phyloP scores from a whole-genome alignment of 2,888 invertebrate genomes.

The Eumacrocentrus americanus region DNA sequence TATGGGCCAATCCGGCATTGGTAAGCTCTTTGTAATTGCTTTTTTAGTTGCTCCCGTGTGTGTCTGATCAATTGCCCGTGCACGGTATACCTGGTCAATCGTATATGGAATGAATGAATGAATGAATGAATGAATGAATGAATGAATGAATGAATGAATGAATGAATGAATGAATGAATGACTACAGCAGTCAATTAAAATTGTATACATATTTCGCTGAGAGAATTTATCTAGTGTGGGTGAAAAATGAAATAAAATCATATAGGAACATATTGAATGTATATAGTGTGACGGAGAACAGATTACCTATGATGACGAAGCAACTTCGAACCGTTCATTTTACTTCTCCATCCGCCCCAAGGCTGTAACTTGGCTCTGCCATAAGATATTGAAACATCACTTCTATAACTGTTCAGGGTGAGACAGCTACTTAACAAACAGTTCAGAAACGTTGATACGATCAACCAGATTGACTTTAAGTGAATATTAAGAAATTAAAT shows the following conservation, averaged over 20 bases:
- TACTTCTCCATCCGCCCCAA: neutral
- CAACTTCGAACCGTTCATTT: neutral
- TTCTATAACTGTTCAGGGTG: conserved; percentile 10
- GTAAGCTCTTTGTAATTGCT: neutral
- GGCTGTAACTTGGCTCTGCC: neutral
- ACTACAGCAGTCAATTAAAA: too few species aligned
- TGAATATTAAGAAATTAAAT: neutral
- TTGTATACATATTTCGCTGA: neutral
- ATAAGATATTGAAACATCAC: conserved; percentile 22
- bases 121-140: neutral
- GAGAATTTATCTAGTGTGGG: neutral
- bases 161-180: neutral
- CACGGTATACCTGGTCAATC: neutral
- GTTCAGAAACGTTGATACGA: neutral
- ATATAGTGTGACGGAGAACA: neutral
- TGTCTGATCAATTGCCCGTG: neutral
- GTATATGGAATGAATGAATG: neutral
- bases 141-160: neutral
- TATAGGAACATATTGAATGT: neutral
- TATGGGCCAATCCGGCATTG: neutral
- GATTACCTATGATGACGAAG: neutral
- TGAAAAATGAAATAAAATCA: neutral
- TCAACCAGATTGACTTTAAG: neutral
- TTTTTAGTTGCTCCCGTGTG: neutral
- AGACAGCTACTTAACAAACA: conserved; percentile 12